phyloP scores from a whole-genome alignment of 2,888 invertebrate species.

The Drosophila subquinaria region DNA sequence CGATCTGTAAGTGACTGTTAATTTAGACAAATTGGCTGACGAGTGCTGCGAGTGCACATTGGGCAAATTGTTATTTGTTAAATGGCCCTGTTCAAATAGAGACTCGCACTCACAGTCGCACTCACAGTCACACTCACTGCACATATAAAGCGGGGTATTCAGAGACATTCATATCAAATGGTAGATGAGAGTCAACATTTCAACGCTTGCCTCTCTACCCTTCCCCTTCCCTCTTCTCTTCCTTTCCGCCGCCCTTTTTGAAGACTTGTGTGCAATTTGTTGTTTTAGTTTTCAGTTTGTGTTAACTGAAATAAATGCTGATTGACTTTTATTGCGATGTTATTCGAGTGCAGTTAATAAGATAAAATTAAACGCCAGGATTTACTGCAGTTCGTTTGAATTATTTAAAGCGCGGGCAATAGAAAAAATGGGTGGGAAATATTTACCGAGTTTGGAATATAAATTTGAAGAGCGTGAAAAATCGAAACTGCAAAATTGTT shows the following conservation, averaged over 20 bases:
- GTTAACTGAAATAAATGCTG: conserved; percentile 77
- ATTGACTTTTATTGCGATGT: conserved; percentile 77
- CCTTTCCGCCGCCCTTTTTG: not conserved
- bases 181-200: conserved; percentile 65
- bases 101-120: conserved; percentile 3
- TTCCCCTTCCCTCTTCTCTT: not conserved
- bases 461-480: conserved; percentile 64
- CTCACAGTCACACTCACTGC: not conserved
- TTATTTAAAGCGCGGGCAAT: conserved; percentile 51
- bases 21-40: conserved; percentile 55
- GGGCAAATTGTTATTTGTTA: conserved; percentile 32
- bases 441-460: conserved; percentile 29
- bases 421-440: not conserved
- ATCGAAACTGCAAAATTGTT: conserved; percentile 75
- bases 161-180: conserved; percentile 56
- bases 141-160: conserved; percentile 8
- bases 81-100: conserved; percentile 25
- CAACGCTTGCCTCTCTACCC: conserved; percentile 29
- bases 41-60: conserved; percentile 13
- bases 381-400: conserved; percentile 56
- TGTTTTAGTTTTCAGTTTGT: conserved; percentile 50
- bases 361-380: conserved; percentile 53
- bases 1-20: conserved; percentile 30
- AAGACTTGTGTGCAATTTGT: conserved; percentile 30
- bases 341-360: conserved; percentile 60